Percentiles rank a stretch among this genome's conserved stretches.
Conservation (phyloP, 2,113 vertebrate genomes). For the Microtus pennsylvanicus region DNA sequence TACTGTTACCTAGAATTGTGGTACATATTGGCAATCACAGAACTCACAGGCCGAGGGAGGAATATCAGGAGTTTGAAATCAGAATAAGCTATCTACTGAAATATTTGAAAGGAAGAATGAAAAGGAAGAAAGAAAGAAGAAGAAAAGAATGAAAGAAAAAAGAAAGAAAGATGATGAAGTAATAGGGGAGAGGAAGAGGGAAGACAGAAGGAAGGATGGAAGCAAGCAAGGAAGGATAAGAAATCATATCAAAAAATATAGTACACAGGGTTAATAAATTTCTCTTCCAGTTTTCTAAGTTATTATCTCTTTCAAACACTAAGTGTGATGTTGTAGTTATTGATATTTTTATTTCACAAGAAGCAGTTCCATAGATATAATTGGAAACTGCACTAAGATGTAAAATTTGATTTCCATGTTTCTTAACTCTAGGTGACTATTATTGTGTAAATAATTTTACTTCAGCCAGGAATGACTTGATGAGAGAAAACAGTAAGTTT, state of each 20-base stretch:
- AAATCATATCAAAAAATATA: background rate
- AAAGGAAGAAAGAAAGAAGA: no score
- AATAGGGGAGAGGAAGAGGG: background rate
- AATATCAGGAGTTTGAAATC: background rate
- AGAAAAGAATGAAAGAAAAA: no score
- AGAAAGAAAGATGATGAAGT: no score
- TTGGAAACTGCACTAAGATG: background rate
- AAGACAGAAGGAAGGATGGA: background rate
- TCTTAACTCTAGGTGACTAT: background rate
- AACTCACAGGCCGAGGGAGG: background rate
- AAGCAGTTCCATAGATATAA: background rate
- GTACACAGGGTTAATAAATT: background rate
- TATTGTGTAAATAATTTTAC: background rate
- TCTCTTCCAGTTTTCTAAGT: background rate
- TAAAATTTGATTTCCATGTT: background rate
- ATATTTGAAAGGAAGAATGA: no score
- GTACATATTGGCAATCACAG: background rate
- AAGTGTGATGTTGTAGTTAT: background rate
- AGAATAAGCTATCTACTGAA: background rate
- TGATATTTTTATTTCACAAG: background rate
- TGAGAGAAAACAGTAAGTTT: background rate
- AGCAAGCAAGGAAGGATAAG: background rate
- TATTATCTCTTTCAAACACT: background rate
- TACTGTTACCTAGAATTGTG: background rate
- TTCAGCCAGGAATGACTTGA: background rate